These are phyloP conservation scores for Gadopsis marmoratus DNA, from an alignment of 2,797 vertebrate species.

Conservation along the genomic window DNA sequence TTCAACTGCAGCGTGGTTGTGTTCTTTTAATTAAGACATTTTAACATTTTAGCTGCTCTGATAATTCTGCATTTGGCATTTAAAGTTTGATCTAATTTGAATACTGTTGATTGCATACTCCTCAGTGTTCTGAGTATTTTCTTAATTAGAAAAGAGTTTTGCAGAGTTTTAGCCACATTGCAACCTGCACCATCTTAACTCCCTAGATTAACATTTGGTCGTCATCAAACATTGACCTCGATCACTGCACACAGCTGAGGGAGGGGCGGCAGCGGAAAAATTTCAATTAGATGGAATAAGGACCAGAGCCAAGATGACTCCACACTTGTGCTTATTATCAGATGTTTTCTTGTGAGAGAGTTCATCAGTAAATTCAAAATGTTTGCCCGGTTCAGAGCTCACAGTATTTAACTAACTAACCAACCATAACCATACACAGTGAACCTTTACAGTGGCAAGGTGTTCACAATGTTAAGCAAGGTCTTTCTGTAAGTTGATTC, in stretches of 20 bases:
- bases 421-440: not conserved
- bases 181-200: slow-evolving; percentile 57
- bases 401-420: not conserved
- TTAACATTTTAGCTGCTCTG: not conserved
- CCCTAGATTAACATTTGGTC: slow-evolving; percentile 69
- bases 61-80: not conserved
- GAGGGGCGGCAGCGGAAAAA: slow-evolving; percentile 38
- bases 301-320: slow-evolving; percentile 53
- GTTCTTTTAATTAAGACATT: not conserved
- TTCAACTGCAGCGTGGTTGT: not conserved
- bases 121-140: slow-evolving; percentile 29
- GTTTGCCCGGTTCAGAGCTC: not conserved
- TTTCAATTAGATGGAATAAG: slow-evolving; percentile 76
- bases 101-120: not conserved
- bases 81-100: not conserved
- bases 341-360: slow-evolving; percentile 21
- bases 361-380: slow-evolving; percentile 11
- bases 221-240: slow-evolving; percentile 66
- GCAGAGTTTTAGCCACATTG: slow-evolving; percentile 41
- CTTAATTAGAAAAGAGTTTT: slow-evolving; percentile 50
- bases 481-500: not conserved
- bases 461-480: not conserved
- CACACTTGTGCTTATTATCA: slow-evolving; percentile 40
- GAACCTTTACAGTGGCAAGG: not conserved
- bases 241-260: slow-evolving; percentile 44